A percentile compares a stretch with the other conserved stretches of the same genome.
Evolutionary conservation across 1,140 invertebrate species (phyloP).

Genomic region (Goniozus legneri): DNA sequence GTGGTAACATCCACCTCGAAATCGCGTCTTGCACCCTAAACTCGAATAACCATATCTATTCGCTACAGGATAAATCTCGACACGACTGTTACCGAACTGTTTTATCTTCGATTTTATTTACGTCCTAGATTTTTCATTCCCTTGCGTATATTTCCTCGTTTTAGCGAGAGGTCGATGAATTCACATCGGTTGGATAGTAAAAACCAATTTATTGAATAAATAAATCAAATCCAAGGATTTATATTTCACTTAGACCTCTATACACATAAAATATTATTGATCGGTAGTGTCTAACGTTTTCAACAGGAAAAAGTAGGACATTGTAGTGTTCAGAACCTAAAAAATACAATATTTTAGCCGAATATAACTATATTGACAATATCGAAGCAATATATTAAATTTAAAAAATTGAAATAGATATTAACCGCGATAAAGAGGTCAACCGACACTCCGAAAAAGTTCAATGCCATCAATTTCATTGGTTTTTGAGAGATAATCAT

Average conservation of each 20-base stretch:
- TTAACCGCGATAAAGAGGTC: slow-evolving; percentile 25
- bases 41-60: slow-evolving; percentile 14
- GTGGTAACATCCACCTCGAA: slow-evolving; percentile 29
- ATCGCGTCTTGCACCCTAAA: slow-evolving; percentile 17
- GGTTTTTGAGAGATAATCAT: slow-evolving; percentile 24
- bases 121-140: too few species aligned
- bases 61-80: background rate
- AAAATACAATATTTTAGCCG: too few species aligned
- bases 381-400: background rate
- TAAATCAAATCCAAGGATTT: too few species aligned
- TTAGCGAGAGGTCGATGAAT: too few species aligned
- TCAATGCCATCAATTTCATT: slow-evolving; percentile 19
- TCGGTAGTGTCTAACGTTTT: slow-evolving; percentile 18
- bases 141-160: too few species aligned
- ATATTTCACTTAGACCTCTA: too few species aligned
- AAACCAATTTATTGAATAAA: too few species aligned
- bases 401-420: slow-evolving; percentile 1
- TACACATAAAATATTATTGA: too few species aligned
- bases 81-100: too few species aligned
- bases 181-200: too few species aligned
- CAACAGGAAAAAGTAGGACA: slow-evolving; percentile 27
- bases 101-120: too few species aligned
- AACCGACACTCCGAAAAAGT: slow-evolving; percentile 21
- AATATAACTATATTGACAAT: background rate
- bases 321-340: slow-evolving; percentile 23